Percentiles rank a stretch among this genome's conserved stretches.
phyloP scores from a whole-genome alignment of 2,797 vertebrate genomes.

The Danio kyathit region DNA sequence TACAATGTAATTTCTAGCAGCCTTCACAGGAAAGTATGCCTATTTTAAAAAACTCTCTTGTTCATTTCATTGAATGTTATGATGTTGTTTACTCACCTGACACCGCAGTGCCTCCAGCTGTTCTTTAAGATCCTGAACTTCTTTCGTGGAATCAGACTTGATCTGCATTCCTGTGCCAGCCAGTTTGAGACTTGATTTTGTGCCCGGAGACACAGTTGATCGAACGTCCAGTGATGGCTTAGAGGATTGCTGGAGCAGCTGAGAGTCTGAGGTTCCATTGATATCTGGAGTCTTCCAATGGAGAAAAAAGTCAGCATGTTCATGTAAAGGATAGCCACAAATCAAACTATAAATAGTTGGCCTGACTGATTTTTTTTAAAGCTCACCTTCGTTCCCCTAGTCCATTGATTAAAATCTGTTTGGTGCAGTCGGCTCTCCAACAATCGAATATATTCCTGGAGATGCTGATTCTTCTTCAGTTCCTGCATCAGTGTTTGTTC shows the following conservation, averaged over 20 bases:
- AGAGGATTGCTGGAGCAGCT: slow-evolving; percentile 28
- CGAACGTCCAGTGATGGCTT: slow-evolving; percentile 1
- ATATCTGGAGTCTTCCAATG: slow-evolving; percentile 44
- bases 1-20: too few species aligned
- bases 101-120: slow-evolving; percentile 79
- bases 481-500: slow-evolving; percentile 82
- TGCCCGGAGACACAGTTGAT: not conserved
- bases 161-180: slow-evolving; percentile 30
- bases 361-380: not conserved
- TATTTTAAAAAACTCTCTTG: not conserved
- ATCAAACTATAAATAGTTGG: not conserved
- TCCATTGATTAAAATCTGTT: slow-evolving; percentile 63
- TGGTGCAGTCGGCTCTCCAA: slow-evolving; percentile 74
- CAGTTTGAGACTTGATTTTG: slow-evolving; percentile 39
- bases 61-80: not conserved
- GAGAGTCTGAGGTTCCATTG: slow-evolving; percentile 36
- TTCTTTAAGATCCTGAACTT: slow-evolving; percentile 78
- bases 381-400: slow-evolving; percentile 56
- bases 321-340: not conserved
- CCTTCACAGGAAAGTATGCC: not conserved
- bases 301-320: not conserved
- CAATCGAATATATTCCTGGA: slow-evolving; percentile 77
- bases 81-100: slow-evolving; percentile 71
- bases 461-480: slow-evolving; percentile 82
- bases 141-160: slow-evolving; percentile 57